Evolutionary conservation across 2,888 invertebrate species (phyloP), one percentile per base, ranked within the genome.

Genomic region (Deilephila porcellus): DNA sequence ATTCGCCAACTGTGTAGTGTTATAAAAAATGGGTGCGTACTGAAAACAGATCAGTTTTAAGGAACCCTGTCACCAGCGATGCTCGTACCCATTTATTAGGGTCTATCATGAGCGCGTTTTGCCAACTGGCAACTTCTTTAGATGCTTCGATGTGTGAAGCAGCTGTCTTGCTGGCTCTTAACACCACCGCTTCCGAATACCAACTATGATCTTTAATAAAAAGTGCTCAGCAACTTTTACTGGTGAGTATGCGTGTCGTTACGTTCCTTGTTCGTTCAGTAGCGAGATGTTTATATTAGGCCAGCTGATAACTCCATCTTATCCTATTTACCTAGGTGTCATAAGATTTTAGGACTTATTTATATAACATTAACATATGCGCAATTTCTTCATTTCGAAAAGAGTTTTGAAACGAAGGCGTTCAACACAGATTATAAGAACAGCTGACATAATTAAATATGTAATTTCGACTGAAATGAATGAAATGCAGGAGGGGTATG

Each of bases 291-390:
- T 72, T 34, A 19, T 56, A 56, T 56, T 71, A 71, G 53, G 63
- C 72, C 63, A 72, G 53, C 53, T 53, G 53, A 62, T 63, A 72
- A 63, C 53, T 63, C 52, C 53, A 72, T 53, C 32, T 63, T 72
- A 64, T 64, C 56, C 52, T 67, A 52, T 52, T 64, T 72, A 72
- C 20, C 20, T 63, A 63, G 34, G 53, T 72, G 25, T 63, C 72
- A 72, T 72, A 72, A 72, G 72, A 62, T 75, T 67, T 73, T 76
- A 74, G 59, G 73, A 74, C 76, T 71, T 63, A 64, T 63, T 11
- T 25, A 70, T 60, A 52, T 71, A 67, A 70, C 56, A 70, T 37
- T 63, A 73, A 19, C 25, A 52, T 14, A 25, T 52, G 45, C 52
- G 67, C 52, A 52, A 52, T 25, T 37, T 8, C n/a, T 17, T 67